Evolutionary conservation across 2,888 invertebrate species (phyloP), one percentile per base, ranked within the genome.

Genomic region (Girardia tigrina): DNA sequence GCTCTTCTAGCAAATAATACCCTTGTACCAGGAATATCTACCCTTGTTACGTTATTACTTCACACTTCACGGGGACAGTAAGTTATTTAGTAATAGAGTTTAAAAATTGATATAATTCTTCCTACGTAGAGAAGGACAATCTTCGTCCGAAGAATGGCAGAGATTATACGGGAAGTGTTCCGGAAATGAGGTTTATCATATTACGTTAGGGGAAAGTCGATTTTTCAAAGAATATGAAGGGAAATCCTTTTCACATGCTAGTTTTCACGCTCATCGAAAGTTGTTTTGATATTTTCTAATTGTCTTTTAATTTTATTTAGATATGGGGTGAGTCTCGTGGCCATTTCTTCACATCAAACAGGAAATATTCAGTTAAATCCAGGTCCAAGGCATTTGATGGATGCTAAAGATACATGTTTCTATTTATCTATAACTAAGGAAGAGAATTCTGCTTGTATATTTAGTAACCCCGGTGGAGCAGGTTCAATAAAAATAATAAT

Each of bases 141-240:
- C 91, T 78, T 92, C 92, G 0, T 90, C 90, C 56, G 97, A 97
- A 85, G 93, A 95, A 85, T 98, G 97, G 97, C 95, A 97, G 85
- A 88, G 92, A 75, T 87, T 94, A n/a, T 97, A 97, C 84, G 97
- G 97, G 23, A 90, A 92, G 83, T 95, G 95, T 85, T 95, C 95
- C 0, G 97, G 97, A 79, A 98, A 98, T 85, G 97, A 98, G 87
- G 95, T 98, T 82, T 97, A 97, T 86, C 94, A 97, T 85, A 97
- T 97, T 79, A 89, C 90, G 77, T 88, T 95, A 76, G 91, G 91
- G 23, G 94, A 94, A 83, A 93, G 93, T 81, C 88, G 94, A 78
- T 97, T 98, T 86, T 97, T 97, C 83, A 94, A 94, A 28, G 97
- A 97, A 86, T 97, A 94, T 85, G 92, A 94, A 84, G 95, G 95